Conservation (phyloP, 1,140 invertebrate species). For the Helicoverpa armigera region DNA sequence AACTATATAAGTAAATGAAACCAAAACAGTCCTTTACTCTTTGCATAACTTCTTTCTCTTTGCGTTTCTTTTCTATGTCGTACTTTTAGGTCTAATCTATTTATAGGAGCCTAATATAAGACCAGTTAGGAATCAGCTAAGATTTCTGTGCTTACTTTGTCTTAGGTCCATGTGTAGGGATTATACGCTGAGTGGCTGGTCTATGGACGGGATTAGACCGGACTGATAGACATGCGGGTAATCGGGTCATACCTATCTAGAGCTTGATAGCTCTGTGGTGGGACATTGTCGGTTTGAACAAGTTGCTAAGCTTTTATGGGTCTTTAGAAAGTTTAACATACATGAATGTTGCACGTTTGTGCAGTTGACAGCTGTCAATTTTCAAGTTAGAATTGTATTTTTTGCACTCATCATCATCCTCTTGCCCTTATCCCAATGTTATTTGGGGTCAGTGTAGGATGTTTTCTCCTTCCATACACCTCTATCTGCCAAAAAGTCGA, state of each 20-base stretch:
- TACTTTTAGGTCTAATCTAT: no score
- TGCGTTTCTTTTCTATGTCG: not conserved
- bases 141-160: conserved; percentile 4
- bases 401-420: no score
- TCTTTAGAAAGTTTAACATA: not conserved
- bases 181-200: conserved; percentile 37
- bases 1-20: no score
- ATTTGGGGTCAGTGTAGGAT: no score
- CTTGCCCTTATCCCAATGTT: no score
- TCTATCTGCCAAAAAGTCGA: no score
- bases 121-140: no score
- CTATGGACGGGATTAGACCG: conserved; percentile 24
- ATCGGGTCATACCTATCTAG: not conserved
- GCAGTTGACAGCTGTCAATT: no score
- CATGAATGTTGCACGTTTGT: not conserved
- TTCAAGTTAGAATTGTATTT: no score
- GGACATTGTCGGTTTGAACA: not conserved
- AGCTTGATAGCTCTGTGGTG: not conserved
- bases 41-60: not conserved
- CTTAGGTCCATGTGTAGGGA: conserved; percentile 1
- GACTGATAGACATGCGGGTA: conserved; percentile 28
- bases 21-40: no score
- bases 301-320: not conserved
- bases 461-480: no score
- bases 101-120: no score